Base-by-base conservation (phyloP, 2,797 vertebrate genomes). In the Ispidina picta region DNA sequence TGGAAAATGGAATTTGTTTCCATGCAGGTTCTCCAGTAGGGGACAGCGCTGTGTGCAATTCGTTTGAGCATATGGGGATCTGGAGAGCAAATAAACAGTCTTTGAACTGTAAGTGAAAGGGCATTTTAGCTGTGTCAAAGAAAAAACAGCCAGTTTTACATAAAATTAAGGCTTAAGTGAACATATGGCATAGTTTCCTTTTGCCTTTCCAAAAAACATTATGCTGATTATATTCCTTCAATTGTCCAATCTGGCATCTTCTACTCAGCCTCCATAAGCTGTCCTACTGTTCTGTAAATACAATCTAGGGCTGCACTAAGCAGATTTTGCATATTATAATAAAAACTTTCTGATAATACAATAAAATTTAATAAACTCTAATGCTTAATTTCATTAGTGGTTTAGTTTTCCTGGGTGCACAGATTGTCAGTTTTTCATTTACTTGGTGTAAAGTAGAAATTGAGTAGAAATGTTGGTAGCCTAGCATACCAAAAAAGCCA, bases 241-340 rank as follows among this genome's bases (percentile, higher is more conserved):
- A 98, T 98, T 98, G 97, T 99, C 98, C 98, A 99, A 99, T 99
- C 99, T 99, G 99, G 99, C 98, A 98, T 96, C 97, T 97, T 97
- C 98, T 98, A 98, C 94, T 96, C 96, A 97, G 98, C 98, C 98
- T 97, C 96, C 97, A 88, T 97, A 98, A 98, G 97, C 98, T 97
- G 98, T 98, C 98, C 98, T 97, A 98, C 98, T 97, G 96, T 97
- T 97, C 98, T 95, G 97, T 97, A 97, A 97, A 98, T 97, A 97
- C 97, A 96, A 96, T 97, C 97, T 96, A 98, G 96, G 96, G 93
- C 96, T 97, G 97, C 98, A 97, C 98, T 99, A 98, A 99, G 98
- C 98, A 98, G 98, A 99, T 99, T 98, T 98, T 97, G 95, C 96
- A 95, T 95, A 97, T 98, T 97, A 97, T 96, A 97, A 97, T 98